Base-by-base conservation (phyloP, 2,888 invertebrate species). In the Drosophila paranaensis region DNA sequence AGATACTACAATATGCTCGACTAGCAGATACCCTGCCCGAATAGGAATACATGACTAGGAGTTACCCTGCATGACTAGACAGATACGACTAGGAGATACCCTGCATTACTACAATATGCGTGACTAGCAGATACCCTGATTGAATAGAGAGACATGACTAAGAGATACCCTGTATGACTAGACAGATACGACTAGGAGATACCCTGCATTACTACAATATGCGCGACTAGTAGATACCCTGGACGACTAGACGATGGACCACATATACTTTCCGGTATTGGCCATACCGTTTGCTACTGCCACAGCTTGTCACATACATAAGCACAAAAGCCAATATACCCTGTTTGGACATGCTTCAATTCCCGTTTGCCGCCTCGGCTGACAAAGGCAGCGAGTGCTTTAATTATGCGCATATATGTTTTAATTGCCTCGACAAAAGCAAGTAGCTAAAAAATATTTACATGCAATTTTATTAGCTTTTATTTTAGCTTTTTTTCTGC, bases 351-450 rank as follows among this genome's bases (percentile, higher is more conserved):
- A 20, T 0, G 13, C 13, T 33, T 6, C 30, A 33, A 6, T 33
- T 33, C 10, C 33, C 33, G 6, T 10, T 11, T 16, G 48, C 30
- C 48, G 48, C 2, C 16, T 10, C n/a, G 48, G 75, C 42, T 35
- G 72, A 46, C 58, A 66, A 68, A 68, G 69, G 61, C 51, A 60
- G 63, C 75, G 48, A 25, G 57, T 68, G 64, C 30, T 46, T 79
- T 69, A 82, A 74, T 85, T 73, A 74, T 60, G 71, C 46, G 76
- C 63, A 70, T 60, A 80, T 70, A 37, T 20, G 66, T 50, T 83
- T 88, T 83, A 83, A 83, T 88, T 86, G 79, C 74, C 61, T 42
- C 66, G 61, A 61, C 50, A 61, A 20, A 10, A 54, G n/a, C 9
- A 27, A 27, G 35, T 16, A 48, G 63, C 45, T 60, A 37, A 68